phyloP scores from a whole-genome alignment of 1,140 invertebrate species.

The silkworm (Bombyx mori) region ASM3026992v2 NC_085107.1:12791001-12791500 shows the following conservation, averaged over 20 bases:
- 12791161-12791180: constrained; percentile 22
- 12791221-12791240: constrained; percentile 53
- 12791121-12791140: constrained; percentile 58
- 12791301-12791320: constrained; percentile 17
- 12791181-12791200: constrained; percentile 22
- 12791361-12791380: constrained; percentile 8
- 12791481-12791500: too few relatives aligned
- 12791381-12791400: not conserved
- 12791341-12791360: constrained; percentile 17
- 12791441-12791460: too few relatives aligned
- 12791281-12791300: constrained; percentile 22
- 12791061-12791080: constrained; percentile 66
- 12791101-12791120: constrained; percentile 60
- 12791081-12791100: constrained; percentile 68
- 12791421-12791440: too few relatives aligned
- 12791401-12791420: too few relatives aligned
- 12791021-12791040: constrained; percentile 81
- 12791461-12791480: too few relatives aligned
- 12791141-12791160: constrained; percentile 39
- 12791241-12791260: constrained; percentile 31
- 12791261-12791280: constrained; percentile 27
- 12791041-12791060: constrained; percentile 60
- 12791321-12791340: constrained; percentile 21
- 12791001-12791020: constrained; percentile 89
- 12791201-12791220: constrained; percentile 39